Base-by-base conservation (phyloP, 2,113 vertebrate species). In the Cynocephalus volans region DNA sequence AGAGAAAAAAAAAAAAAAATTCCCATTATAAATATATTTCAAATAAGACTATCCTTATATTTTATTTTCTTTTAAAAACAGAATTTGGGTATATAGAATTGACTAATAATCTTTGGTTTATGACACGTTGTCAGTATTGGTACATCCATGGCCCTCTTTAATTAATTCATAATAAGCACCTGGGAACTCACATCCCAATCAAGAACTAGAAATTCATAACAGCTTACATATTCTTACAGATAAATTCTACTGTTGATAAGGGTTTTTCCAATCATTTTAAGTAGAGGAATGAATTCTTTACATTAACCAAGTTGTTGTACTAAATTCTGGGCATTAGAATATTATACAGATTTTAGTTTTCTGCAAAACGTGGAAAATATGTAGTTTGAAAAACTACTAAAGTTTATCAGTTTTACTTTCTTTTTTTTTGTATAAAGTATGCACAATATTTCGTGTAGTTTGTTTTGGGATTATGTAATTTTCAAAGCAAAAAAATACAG, bases 21-120 rank as follows among this genome's bases (percentile, higher is more conserved):
- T 93, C 33, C 23, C 17, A 79, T 83, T 87, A 87, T 64, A 88
- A 95, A 72, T 93, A 6, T 90, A 64, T 95, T 80, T 85, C 28
- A 85, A 58, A 60, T 96, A n/a, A 90, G 67, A 62, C 7, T 33
- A 19, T 56, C n/a, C 11, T 96, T 48, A 67, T 81, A 70, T 80
- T 92, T 94, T 79, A 83, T 70, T 31, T 92, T 97, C 33, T 86
- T 96, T 83, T 89, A 62, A 93, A 93, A 92, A 54, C 54, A 60
- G 54, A 54, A 93, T 95, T 89, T 83, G 88, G 77, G 15, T 70
- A 67, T 18, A 54, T 62, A 89, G 36, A 89, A 41, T 86, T 91
- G 50, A 75, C 62, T 75, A 50, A 52, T 76, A 80, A 50, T 85
- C 41, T 93, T 72, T 85, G 56, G 24, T 69, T 83, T 36, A 64